Percentiles rank a stretch among this genome's conserved stretches.
Evolutionary conservation across 2,888 invertebrate species (phyloP).

Genomic region (Cryptosula pallasiana): DNA sequence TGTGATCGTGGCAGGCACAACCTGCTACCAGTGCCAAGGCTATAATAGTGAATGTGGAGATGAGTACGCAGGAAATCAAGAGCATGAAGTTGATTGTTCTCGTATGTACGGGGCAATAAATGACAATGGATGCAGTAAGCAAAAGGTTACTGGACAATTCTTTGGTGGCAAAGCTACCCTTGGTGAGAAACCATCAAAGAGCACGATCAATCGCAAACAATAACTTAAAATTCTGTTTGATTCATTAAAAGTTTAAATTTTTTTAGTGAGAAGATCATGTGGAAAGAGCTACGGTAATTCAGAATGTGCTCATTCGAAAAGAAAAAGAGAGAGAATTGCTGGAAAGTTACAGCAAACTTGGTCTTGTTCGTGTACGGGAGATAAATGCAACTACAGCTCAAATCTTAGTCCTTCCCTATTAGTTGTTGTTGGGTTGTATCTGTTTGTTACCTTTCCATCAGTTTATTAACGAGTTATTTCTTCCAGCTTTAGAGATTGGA

Average conservation of each 20-base stretch:
- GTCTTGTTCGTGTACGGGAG: neutral
- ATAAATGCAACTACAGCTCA: neutral
- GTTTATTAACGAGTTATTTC: no score
- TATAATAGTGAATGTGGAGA: conserved; percentile 2
- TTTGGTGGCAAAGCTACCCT: neutral
- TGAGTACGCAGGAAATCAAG: neutral
- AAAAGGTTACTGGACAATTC: neutral
- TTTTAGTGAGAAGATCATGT: neutral
- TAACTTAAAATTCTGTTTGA: no score
- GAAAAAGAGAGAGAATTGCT: neutral
- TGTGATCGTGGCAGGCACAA: no score
- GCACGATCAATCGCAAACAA: no score
- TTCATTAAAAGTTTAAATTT: no score
- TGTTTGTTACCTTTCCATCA: no score
- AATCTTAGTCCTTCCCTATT: neutral
- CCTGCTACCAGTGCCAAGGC: conserved; percentile 6
- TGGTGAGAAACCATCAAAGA: no score
- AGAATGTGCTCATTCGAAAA: neutral
- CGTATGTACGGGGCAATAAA: neutral
- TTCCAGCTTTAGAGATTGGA: no score
- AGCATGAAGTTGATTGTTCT: neutral
- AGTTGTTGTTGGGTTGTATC: neutral
- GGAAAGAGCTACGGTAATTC: neutral
- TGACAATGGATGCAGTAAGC: neutral
- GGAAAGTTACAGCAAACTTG: neutral